Evolutionary conservation across 2,797 vertebrate genomes (phyloP), one percentile per base, ranked within the genome.

Genomic region (Pachyuromys duprasi): DNA sequence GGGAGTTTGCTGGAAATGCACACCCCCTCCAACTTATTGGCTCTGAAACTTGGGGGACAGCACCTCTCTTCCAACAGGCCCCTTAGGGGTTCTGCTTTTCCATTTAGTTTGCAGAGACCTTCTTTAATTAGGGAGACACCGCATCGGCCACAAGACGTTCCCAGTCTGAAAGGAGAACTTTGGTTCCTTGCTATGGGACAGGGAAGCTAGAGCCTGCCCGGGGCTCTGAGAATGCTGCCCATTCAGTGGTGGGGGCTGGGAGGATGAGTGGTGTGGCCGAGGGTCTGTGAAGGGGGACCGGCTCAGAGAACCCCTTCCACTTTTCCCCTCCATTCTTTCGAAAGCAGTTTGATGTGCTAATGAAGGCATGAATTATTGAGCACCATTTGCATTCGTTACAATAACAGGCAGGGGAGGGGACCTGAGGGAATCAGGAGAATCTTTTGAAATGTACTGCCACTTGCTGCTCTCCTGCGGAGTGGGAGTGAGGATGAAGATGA

Each of bases 301-400:
- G 65, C 79, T 79, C 80, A 60, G 91, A 81, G 94, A 88, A 89
- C 5, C n/a, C 26, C 67, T 45, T 49, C 84, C 55, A 53, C 55
- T 55, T 72, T 87, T 49, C 31, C n/a, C 45, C 28, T 36, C 9
- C 45, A 39, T 89, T 95, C 94, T 91, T 82, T n/a, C 3, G 39
- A 95, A 93, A 88, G 91, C 8, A 5, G 94, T 97, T 96, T 97
- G 97, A 96, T 94, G 94, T 97, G 97, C 96, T 97, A 96, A 97
- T 94, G 94, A 98, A 78, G 89, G 65, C 86, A 93, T 97, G 84
- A 96, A 90, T 97, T 97, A 97, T 91, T 93, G 94, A 97, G 67
- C 31, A 2, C 82, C 75, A 60, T 96, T 96, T 96, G 83, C 96
- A 95, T 96, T 96, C 88, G 67, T 95, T 96, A 96, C 75, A 92